Evolutionary conservation across 64 coral and sea anemone genomes (phyloP).

Genomic region (Pocillopora verrucosa): DNA sequence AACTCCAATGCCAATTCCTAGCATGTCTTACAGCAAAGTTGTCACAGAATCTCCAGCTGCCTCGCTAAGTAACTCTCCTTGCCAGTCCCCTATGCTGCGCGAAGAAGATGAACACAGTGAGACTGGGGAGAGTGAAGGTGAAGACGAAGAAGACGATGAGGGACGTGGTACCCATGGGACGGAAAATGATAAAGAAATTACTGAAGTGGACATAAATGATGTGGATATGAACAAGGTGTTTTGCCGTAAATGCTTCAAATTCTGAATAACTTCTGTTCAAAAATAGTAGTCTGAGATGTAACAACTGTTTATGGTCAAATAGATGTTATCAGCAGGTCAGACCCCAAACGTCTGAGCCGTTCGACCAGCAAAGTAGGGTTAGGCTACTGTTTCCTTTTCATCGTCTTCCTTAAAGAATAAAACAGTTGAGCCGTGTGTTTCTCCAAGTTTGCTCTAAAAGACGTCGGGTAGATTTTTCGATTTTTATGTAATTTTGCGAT

Average conservation of each 20-base stretch:
- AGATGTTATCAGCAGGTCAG: too few species aligned
- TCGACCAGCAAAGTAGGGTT: too few species aligned
- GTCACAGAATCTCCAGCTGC: conserved; percentile 6
- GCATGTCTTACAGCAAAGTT: conserved; percentile 15
- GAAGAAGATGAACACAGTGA: conserved; percentile 87
- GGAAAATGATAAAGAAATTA: conserved; percentile 43
- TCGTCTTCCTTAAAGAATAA: too few species aligned
- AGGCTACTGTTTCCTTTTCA: too few species aligned
- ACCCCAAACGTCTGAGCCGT: too few species aligned
- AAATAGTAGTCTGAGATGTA: not conserved
- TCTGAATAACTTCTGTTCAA: too few species aligned
- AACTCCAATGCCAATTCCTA: not conserved
- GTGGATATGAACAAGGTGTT: conserved; percentile 84
- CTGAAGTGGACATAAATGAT: conserved; percentile 69
- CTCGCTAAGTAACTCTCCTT: conserved; percentile 59
- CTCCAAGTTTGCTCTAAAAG: too few species aligned
- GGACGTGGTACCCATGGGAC: conserved; percentile 22
- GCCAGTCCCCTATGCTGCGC: conserved; percentile 67
- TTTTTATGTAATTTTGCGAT: too few species aligned
- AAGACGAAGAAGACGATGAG: conserved; percentile 51
- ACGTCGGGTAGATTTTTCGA: too few species aligned
- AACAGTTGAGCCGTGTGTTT: too few species aligned
- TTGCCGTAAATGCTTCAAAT: too few species aligned
- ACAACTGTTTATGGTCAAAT: too few species aligned
- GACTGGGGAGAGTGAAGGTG: conserved; percentile 62